phyloP scores from a whole-genome alignment of 2,888 invertebrate species.

The Lordiphosa fenestrarum region DNA sequence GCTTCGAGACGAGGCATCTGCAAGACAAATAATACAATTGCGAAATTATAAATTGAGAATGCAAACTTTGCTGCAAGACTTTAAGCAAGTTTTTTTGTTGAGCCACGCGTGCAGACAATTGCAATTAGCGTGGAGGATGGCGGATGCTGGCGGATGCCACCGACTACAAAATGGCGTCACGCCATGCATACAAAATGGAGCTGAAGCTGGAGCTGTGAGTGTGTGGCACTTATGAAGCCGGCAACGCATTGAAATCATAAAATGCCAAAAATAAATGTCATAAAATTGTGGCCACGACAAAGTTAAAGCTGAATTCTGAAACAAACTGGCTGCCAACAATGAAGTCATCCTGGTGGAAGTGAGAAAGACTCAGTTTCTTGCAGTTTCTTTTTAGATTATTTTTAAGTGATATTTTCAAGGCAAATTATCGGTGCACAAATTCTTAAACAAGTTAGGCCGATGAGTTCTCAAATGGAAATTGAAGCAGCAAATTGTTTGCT shows the following conservation, averaged over 20 bases:
- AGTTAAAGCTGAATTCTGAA: conserved; percentile 41
- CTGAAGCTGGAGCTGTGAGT: not conserved
- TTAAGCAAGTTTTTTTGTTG: conserved; percentile 3
- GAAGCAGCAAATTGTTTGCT: too few species aligned
- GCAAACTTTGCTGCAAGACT: conserved; percentile 12
- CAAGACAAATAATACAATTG: conserved; percentile 22
- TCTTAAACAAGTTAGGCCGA: too few species aligned
- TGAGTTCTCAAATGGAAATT: too few species aligned
- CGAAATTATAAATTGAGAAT: conserved; percentile 35
- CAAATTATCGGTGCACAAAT: too few species aligned
- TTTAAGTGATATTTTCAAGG: too few species aligned
- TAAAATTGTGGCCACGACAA: conserved; percentile 59
- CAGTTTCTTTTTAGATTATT: too few species aligned
- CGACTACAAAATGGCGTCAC: conserved; percentile 45
- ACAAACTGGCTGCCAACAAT: conserved; percentile 6
- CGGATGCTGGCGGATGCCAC: not conserved
- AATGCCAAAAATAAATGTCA: conserved; percentile 69
- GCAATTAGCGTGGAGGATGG: conserved; percentile 33
- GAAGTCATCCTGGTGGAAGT: conserved; percentile 17
- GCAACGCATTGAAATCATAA: conserved; percentile 57
- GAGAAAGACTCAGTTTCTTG: too few species aligned
- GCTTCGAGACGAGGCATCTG: conserved; percentile 93
- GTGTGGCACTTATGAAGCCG: conserved; percentile 38
- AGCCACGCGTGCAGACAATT: conserved; percentile 40
- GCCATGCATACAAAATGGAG: conserved; percentile 34